Evolutionary conservation across 2,797 vertebrate genomes (phyloP), one percentile per base, ranked within the genome.

Genomic region (Cichlasoma orientale): DNA sequence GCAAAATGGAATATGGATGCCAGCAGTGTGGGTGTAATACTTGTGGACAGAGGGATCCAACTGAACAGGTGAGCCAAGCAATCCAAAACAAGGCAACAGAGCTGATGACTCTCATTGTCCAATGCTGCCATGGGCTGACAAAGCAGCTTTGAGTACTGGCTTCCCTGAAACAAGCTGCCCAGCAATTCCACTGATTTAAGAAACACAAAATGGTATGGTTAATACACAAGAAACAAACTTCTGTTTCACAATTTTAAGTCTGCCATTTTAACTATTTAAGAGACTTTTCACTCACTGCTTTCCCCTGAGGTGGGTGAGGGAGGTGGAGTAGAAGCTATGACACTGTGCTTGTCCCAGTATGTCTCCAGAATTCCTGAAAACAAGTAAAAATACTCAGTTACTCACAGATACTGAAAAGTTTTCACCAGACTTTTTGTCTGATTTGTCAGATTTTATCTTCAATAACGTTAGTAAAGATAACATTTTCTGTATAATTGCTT

Each of bases 61-160:
- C 98, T 99, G 95, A 99, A 99, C 85, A 99, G 97, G 93, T 99
- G 98, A 57, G 97, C 97, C 93, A 99, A 94, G 94, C 98, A 98
- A 93, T 99, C 98, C 94, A 99, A 92, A 1, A 97, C 97, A 72
- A 98, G 92, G 83, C 96, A 97, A 91, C 98, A 99, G 61, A 99
- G 85, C 84, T 97, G 96, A 77, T 98, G 96, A 44, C 97, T 98
- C 76, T 99, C 98, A 1, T 89, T 92, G 80, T 99, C 98, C 31
- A 99, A 92, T 53, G 96, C 88, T 33, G 97, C 97, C 89, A 98
- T 97, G 82, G 97, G 97, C 89, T 98, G 97, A 90, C 94, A 97
- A 82, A 98, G 88, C 58, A 97, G 91, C 86, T 98, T 98, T 79
- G 97, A 96, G 16, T 96, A 95, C 72, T 96, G 96, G 87, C 97